Evolutionary conservation across 2,888 invertebrate genomes (phyloP).

Genomic region (Mythimna pallens): DNA sequence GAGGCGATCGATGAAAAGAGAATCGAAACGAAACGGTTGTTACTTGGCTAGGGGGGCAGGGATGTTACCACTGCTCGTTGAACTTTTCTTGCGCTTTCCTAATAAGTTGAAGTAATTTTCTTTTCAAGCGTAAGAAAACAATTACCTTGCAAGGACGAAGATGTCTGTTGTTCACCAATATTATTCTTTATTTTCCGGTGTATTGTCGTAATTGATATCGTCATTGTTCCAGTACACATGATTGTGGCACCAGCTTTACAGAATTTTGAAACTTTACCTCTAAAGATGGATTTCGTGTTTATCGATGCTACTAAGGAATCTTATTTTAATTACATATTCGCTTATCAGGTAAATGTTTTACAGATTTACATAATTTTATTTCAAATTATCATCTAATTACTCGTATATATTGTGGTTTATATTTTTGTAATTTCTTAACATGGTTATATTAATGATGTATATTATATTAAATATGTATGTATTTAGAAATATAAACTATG

Average conservation of each 20-base stretch:
- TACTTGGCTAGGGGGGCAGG: too few relatives aligned
- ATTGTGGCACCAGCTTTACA: slow-evolving; percentile 73
- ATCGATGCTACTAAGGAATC: slow-evolving; percentile 70
- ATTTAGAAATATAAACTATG: too few relatives aligned
- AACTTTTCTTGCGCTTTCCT: too few relatives aligned
- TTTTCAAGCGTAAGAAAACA: too few relatives aligned
- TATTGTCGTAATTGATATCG: slow-evolving; percentile 27
- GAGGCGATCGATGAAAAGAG: too few relatives aligned
- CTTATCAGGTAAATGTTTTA: slow-evolving; percentile 71
- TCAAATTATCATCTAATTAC: not conserved
- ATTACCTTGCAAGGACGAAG: too few relatives aligned
- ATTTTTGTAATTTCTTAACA: not conserved
- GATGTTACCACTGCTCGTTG: too few relatives aligned
- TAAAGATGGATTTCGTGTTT: slow-evolving; percentile 77
- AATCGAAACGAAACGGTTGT: too few relatives aligned
- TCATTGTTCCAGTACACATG: slow-evolving; percentile 73
- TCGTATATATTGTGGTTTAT: not conserved
- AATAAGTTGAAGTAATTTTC: too few relatives aligned
- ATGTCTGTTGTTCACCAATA: not conserved
- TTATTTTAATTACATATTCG: slow-evolving; percentile 69
- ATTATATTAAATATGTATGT: too few relatives aligned
- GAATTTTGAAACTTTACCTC: slow-evolving; percentile 71
- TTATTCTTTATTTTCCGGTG: not conserved
- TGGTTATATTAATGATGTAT: too few relatives aligned
- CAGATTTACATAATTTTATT: not conserved